A percentile compares a stretch with the other conserved stretches of the same genome.
These are phyloP conservation scores for Ptyas mucosa DNA, from an alignment of 2,113 vertebrate species.

Conservation along the genomic window DNA sequence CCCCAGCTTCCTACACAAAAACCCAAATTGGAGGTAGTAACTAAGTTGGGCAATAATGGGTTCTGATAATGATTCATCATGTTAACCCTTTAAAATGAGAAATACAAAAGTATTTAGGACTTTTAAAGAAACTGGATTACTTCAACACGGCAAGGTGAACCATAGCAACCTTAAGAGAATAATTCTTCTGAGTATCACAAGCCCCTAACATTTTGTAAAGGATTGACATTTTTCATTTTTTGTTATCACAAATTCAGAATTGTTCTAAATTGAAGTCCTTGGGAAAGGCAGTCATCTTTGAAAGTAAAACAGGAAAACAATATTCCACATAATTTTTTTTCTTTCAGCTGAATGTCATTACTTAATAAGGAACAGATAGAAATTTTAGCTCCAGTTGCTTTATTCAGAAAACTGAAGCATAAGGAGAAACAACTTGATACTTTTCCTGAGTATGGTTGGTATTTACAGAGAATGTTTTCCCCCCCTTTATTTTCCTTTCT, in stretches of 20 bases:
- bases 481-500: not conserved
- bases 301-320: not conserved
- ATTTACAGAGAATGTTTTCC: not conserved
- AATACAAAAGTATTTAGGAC: not conserved
- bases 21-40: not conserved
- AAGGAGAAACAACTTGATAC: not conserved
- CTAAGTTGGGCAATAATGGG: not conserved
- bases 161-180: not conserved
- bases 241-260: not conserved
- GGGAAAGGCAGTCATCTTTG: not conserved
- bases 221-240: not conserved
- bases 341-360: not conserved
- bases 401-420: not conserved
- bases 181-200: not conserved
- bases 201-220: not conserved
- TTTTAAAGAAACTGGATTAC: not conserved
- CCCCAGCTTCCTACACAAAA: not conserved
- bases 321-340: not conserved
- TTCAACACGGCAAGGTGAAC: not conserved
- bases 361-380: not conserved
- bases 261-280: not conserved
- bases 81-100: not conserved
- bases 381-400: not conserved
- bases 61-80: not conserved
- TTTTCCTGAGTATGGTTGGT: not conserved